Evolutionary conservation across 2,888 invertebrate species (phyloP).

Genomic region (Vesta saturnalis): DNA sequence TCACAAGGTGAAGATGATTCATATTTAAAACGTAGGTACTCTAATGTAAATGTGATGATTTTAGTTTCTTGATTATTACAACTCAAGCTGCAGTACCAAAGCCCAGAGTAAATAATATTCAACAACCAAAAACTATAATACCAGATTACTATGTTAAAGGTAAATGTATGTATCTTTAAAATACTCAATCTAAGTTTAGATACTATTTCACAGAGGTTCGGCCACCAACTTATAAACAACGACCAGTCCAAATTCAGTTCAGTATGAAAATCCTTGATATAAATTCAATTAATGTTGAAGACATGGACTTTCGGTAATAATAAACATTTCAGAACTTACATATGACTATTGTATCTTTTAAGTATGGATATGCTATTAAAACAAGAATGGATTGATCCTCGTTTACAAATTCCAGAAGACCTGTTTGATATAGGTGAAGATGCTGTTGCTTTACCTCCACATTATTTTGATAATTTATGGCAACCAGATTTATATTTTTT

Average conservation of each 20-base stretch:
- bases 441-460: constrained; percentile 80
- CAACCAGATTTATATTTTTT: constrained; percentile 88
- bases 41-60: too few relatives aligned
- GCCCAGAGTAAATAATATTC: constrained; percentile 55
- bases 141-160: constrained; percentile 83
- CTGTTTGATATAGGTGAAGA: constrained; percentile 85
- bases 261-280: constrained; percentile 87
- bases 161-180: constrained; percentile 55
- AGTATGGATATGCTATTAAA: constrained; percentile 88
- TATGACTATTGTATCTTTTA: constrained; percentile 34
- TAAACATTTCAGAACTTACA: not conserved
- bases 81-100: constrained; percentile 25
- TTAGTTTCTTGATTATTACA: constrained; percentile 9
- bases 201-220: constrained; percentile 72
- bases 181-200: not conserved
- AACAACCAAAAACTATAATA: constrained; percentile 71
- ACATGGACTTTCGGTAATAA: constrained; percentile 85
- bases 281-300: constrained; percentile 87
- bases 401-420: constrained; percentile 78
- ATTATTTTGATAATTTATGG: constrained; percentile 87
- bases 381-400: constrained; percentile 83
- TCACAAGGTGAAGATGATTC: too few relatives aligned
- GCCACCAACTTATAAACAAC: constrained; percentile 77
- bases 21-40: too few relatives aligned
- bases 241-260: constrained; percentile 80